phyloP scores from a whole-genome alignment of 2,113 vertebrate genomes.

The Chlorodrepanis virens region DNA sequence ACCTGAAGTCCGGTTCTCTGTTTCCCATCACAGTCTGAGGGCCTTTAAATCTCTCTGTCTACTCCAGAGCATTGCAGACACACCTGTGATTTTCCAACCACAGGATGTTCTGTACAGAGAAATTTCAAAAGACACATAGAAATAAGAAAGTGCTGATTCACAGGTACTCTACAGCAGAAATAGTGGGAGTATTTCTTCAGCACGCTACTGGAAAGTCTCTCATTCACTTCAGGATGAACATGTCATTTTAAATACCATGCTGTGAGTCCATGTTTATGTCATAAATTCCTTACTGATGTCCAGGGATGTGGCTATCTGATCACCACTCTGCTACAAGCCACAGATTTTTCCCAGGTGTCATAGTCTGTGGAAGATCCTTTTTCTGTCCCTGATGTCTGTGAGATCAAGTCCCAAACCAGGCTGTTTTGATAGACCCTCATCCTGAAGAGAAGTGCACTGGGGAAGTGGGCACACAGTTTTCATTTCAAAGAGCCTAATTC shows the following conservation, averaged over 20 bases:
- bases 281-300: neutral
- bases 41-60: neutral
- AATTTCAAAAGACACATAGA: conserved; percentile 2
- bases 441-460: neutral
- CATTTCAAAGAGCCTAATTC: neutral
- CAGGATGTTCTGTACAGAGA: neutral
- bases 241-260: neutral
- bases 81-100: neutral
- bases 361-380: neutral
- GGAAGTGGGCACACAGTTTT: neutral
- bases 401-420: neutral
- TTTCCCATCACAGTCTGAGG: neutral
- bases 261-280: neutral
- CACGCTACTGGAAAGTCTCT: neutral
- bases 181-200: neutral
- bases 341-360: neutral
- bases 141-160: conserved; percentile 6
- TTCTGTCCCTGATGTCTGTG: neutral
- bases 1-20: neutral
- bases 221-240: neutral
- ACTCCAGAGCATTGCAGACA: neutral
- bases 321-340: neutral
- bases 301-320: neutral
- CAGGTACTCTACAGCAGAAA: neutral
- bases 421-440: neutral